Evolutionary conservation across 2,888 invertebrate species (phyloP).

Genomic region (Ommatoiulus sabulosus): DNA sequence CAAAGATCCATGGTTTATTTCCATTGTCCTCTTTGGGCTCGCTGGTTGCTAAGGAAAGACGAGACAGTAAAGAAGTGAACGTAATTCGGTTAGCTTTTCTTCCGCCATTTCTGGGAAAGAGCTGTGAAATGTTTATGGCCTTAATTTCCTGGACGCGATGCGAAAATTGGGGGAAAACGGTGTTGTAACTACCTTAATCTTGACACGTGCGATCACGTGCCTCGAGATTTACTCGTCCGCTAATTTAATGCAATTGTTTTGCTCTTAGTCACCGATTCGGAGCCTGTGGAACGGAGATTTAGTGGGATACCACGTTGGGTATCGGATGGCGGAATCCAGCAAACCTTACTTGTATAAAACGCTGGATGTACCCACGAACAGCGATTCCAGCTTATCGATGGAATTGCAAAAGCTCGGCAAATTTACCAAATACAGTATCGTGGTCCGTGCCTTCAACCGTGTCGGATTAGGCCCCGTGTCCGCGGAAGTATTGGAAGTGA

Average conservation of each 20-base stretch:
- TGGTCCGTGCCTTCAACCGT: conserved; percentile 67
- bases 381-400: conserved; percentile 61
- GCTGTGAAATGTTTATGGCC: background rate
- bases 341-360: conserved; percentile 61
- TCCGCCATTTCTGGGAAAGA: background rate
- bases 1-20: too few species aligned
- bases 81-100: background rate
- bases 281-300: conserved; percentile 95
- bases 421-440: conserved; percentile 67
- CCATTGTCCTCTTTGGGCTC: background rate
- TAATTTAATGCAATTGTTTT: conserved; percentile 5
- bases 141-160: background rate
- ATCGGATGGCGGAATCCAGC: conserved; percentile 74
- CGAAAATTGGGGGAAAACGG: background rate
- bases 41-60: background rate
- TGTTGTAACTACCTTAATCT: background rate
- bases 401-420: conserved; percentile 65
- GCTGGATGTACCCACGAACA: conserved; percentile 62
- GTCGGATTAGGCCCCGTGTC: conserved; percentile 67
- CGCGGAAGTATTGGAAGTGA: conserved; percentile 65
- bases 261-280: conserved; percentile 79
- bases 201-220: background rate
- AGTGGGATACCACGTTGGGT: conserved; percentile 87
- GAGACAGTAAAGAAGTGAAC: background rate
- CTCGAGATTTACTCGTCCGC: background rate